A percentile compares a stretch with the other conserved stretches of the same genome.
These are phyloP conservation scores for Procambarus virginalis DNA, from an alignment of 1,140 invertebrate genomes.

Conservation along the genomic window DNA sequence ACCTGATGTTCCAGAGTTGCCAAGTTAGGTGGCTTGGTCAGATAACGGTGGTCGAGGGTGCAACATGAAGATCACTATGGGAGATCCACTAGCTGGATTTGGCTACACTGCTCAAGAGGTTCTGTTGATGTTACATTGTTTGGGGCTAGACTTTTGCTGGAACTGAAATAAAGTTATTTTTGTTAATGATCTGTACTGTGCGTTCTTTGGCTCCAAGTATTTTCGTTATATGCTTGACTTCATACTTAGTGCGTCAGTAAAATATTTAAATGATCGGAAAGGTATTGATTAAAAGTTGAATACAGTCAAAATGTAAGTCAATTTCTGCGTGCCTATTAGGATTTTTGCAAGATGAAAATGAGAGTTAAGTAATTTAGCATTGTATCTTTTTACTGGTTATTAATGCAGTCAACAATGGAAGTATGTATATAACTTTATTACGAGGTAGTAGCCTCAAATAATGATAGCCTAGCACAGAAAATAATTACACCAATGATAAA, in stretches of 20 bases:
- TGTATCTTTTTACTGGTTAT: neutral
- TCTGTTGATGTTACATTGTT: neutral
- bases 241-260: neutral
- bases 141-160: neutral
- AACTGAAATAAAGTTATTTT: neutral
- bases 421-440: too few species aligned
- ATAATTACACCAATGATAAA: neutral
- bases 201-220: neutral
- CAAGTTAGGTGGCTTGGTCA: conserved; percentile 11
- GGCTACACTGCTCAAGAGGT: neutral
- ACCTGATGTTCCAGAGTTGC: conserved; percentile 52
- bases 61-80: too few species aligned
- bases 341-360: too few species aligned
- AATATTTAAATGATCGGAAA: neutral
- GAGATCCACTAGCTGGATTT: neutral
- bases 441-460: too few species aligned
- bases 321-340: too few species aligned
- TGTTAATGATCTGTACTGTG: neutral
- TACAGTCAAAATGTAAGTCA: too few species aligned
- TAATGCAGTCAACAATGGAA: neutral
- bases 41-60: neutral
- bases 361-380: too few species aligned
- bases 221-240: neutral
- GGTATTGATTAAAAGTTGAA: neutral
- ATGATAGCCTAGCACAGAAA: neutral